Percentiles rank a stretch among this genome's conserved stretches.
Conservation (phyloP, 2,113 vertebrate species). For the Dendropsophus ebraccatus region DNA sequence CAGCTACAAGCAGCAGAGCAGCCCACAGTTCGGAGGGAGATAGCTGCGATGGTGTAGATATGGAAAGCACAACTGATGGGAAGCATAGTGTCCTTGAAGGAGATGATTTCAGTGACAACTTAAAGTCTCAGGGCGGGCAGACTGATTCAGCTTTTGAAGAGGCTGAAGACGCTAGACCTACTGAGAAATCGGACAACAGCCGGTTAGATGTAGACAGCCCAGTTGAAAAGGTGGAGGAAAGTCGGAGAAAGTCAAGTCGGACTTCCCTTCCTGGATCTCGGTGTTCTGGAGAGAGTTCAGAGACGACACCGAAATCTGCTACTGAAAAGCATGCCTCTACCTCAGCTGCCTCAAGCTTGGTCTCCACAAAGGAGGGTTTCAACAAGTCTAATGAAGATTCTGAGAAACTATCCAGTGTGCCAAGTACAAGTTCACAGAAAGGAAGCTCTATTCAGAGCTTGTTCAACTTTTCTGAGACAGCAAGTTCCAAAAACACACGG, state of each 20-base stretch:
- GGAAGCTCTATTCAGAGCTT: constrained; percentile 79
- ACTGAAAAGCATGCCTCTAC: constrained; percentile 81
- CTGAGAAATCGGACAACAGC: constrained; percentile 69
- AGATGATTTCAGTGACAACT: constrained; percentile 78
- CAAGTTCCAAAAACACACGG: constrained; percentile 84
- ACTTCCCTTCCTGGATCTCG: constrained; percentile 67
- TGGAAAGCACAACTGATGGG: constrained; percentile 78
- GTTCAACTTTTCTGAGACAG: constrained; percentile 88
- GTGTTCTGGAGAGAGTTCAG: constrained; percentile 67
- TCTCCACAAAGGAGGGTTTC: constrained; percentile 72
- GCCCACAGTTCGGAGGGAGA: constrained; percentile 87
- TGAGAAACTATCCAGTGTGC: constrained; percentile 75
- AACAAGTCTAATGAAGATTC: constrained; percentile 70
- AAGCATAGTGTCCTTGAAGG: constrained; percentile 75
- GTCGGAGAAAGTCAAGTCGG: constrained; percentile 66
- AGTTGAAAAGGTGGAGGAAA: constrained; percentile 77
- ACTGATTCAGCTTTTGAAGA: constrained; percentile 73
- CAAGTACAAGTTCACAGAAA: constrained; percentile 85
- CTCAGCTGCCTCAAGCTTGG: constrained; percentile 78
- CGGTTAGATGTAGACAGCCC: constrained; percentile 64
- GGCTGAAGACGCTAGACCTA: constrained; percentile 70
- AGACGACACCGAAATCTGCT: constrained; percentile 74
- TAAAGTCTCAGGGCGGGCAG: constrained; percentile 82
- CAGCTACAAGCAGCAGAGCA: constrained; percentile 79
- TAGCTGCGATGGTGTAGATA: constrained; percentile 95